A percentile compares a stretch with the other conserved stretches of the same genome.
Evolutionary conservation across 1,140 invertebrate species (phyloP).

Genomic region (Sminthurinus signatus): DNA sequence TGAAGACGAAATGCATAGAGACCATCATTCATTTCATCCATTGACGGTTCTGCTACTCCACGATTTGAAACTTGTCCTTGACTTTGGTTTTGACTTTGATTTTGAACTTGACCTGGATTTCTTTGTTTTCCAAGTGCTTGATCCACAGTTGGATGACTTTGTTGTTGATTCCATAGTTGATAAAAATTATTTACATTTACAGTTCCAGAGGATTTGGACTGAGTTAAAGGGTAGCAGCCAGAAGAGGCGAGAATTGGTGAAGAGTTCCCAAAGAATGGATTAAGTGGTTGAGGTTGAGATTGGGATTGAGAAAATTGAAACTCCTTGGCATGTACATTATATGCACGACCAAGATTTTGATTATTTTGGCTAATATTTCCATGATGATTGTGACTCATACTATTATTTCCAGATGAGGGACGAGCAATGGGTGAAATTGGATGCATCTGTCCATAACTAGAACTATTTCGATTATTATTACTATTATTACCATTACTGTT

Average conservation of each 20-base stretch:
- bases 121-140: not conserved
- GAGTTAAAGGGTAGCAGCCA: conserved; percentile 20
- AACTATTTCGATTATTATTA: conserved; percentile 6
- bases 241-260: conserved; percentile 18
- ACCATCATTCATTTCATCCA: not conserved
- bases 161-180: conserved; percentile 24
- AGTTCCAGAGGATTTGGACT: conserved; percentile 34
- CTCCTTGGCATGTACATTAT: conserved; percentile 31
- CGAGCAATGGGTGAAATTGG: conserved; percentile 1
- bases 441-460: not conserved
- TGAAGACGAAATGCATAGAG: conserved; percentile 13
- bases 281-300: not conserved
- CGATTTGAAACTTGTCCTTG: not conserved
- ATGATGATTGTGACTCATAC: not conserved
- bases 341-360: not conserved
- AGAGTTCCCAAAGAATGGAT: not conserved
- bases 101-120: not conserved
- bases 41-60: too few relatives aligned
- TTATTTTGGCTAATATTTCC: not conserved
- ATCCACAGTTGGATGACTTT: too few relatives aligned
- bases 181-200: conserved; percentile 20
- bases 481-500: not conserved
- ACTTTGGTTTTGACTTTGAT: not conserved
- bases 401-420: not conserved
- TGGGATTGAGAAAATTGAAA: conserved; percentile 13